These are phyloP conservation scores for Sinosuthora webbiana DNA, from an alignment of 2,113 vertebrate species.

Conservation along the genomic window DNA sequence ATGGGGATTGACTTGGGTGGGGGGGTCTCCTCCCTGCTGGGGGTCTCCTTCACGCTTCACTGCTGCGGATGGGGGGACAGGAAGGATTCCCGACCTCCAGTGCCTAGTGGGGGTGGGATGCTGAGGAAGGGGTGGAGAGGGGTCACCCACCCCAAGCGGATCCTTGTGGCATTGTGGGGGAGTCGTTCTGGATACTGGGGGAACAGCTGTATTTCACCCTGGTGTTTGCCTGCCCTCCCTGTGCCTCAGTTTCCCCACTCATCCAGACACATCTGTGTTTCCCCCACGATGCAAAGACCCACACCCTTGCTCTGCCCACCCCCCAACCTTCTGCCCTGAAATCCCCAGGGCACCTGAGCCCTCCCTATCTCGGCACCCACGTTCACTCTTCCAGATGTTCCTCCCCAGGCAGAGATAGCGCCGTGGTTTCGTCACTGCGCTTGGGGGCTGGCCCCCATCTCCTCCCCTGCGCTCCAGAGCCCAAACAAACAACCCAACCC, in stretches of 20 bases:
- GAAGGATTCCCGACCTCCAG: accelerated
- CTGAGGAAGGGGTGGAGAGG: neutral
- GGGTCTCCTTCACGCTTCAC: neutral
- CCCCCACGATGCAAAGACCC: neutral
- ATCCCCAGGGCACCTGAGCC: neutral
- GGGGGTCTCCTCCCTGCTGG: neutral
- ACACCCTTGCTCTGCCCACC: too few relatives aligned
- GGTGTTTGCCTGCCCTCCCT: neutral
- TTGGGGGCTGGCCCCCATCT: neutral
- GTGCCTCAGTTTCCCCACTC: conserved; percentile 10
- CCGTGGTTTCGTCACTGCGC: neutral
- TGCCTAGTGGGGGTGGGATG: neutral
- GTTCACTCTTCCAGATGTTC: neutral
- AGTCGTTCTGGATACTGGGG: neutral
- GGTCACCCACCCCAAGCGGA: neutral
- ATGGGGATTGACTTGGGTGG: neutral
- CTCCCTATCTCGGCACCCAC: conserved; percentile 13
- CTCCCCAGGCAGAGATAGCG: neutral
- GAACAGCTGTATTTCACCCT: neutral
- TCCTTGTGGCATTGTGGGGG: neutral
- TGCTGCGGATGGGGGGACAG: neutral
- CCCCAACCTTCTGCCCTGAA: neutral
- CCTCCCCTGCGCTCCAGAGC: neutral
- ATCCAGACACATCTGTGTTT: neutral
- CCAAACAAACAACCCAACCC: neutral